A percentile compares a stretch with the other conserved stretches of the same genome.
phyloP scores from a whole-genome alignment of 2,113 vertebrate species.

The Saguinus imperator region DNA sequence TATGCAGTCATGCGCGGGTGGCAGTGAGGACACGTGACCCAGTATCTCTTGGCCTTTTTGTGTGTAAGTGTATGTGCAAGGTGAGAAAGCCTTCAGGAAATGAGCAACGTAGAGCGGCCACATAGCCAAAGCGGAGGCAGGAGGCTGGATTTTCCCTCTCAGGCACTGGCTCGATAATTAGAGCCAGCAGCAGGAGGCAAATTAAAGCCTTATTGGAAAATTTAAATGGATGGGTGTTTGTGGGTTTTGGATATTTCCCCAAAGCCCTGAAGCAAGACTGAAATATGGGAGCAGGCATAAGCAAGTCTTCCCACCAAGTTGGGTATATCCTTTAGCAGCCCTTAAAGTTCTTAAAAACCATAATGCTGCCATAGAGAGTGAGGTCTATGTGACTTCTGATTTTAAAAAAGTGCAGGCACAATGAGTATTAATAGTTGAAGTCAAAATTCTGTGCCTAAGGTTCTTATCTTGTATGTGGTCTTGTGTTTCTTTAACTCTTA shows the following conservation, averaged over 20 bases:
- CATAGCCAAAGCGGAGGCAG: neutral
- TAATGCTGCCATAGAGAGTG: neutral
- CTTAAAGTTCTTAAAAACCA: neutral
- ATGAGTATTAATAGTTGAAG: neutral
- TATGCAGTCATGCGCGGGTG: neutral
- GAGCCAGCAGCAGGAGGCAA: conserved; percentile 69
- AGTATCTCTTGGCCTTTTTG: neutral
- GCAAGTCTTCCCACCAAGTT: conserved; percentile 19
- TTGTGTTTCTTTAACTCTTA: conserved; percentile 42
- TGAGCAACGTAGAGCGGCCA: neutral
- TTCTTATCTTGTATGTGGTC: neutral
- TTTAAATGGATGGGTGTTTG: conserved; percentile 54
- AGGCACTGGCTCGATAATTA: conserved; percentile 63
- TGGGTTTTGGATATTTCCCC: conserved; percentile 59
- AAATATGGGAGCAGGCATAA: neutral
- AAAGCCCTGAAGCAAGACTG: conserved; percentile 65
- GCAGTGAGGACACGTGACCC: neutral
- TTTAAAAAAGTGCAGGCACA: neutral
- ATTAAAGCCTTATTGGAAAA: conserved; percentile 66
- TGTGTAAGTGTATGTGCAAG: neutral
- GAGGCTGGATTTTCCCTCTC: conserved; percentile 51
- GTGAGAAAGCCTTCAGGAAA: conserved; percentile 6
- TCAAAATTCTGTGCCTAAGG: neutral
- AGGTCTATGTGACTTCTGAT: neutral
- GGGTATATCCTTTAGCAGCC: neutral